Conservation (phyloP, 2,797 vertebrate species). For the Florisuga fusca region DNA sequence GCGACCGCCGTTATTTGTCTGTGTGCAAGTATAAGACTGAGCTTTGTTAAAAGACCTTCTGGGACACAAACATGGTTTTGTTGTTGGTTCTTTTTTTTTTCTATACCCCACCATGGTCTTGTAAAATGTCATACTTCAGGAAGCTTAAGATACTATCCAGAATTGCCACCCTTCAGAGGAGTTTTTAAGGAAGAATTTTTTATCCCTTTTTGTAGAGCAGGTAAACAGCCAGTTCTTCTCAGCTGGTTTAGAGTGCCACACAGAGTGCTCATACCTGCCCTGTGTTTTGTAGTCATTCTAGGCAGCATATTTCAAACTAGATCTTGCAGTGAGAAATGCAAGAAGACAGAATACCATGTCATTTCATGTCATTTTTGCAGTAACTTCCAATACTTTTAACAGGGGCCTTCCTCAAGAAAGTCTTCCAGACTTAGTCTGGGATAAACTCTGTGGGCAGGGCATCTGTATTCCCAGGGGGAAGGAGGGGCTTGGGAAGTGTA, state of each 20-base stretch:
- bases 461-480: neutral
- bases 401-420: neutral
- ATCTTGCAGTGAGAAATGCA: neutral
- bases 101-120: neutral
- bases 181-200: slow-evolving; percentile 23
- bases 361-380: neutral
- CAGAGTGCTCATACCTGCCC: neutral
- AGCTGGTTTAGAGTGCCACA: neutral
- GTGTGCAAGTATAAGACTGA: slow-evolving; percentile 15
- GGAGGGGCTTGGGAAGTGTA: neutral
- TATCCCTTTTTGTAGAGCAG: neutral
- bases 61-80: neutral
- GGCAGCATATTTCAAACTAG: neutral
- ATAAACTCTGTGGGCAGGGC: neutral
- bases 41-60: slow-evolving; percentile 50
- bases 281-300: slow-evolving; percentile 1
- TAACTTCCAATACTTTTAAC: neutral
- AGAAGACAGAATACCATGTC: neutral
- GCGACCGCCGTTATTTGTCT: slow-evolving; percentile 25
- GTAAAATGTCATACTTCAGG: slow-evolving; percentile 44
- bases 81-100: neutral
- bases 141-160: neutral
- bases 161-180: neutral
- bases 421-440: neutral
- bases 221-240: neutral